phyloP scores from a whole-genome alignment of 2,888 invertebrate genomes.

The Anagyrus pseudococci region DNA sequence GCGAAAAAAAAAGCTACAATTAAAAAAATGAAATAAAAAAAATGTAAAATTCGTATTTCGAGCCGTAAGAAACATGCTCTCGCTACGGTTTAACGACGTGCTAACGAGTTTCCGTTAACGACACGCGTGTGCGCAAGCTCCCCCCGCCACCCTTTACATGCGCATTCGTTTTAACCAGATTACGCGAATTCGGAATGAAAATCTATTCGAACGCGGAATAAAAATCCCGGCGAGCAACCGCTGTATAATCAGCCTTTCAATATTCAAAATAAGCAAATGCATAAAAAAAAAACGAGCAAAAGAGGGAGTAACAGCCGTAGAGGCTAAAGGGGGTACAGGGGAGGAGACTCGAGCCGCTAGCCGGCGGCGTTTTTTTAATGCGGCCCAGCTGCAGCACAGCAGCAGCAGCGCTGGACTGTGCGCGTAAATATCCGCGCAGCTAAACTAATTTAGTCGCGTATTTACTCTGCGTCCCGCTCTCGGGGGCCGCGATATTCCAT shows the following conservation, averaged over 20 bases:
- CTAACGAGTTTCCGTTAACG: too few species aligned
- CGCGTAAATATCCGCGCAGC: conserved; percentile 42
- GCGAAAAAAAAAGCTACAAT: too few species aligned
- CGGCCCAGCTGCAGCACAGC: too few species aligned
- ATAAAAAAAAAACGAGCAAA: not conserved
- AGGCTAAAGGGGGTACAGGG: not conserved
- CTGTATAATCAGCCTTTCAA: too few species aligned
- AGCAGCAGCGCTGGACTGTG: not conserved
- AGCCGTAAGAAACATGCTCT: too few species aligned
- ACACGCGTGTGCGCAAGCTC: not conserved
- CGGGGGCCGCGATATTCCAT: conserved; percentile 47
- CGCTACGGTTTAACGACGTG: too few species aligned
- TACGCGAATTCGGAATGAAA: not conserved
- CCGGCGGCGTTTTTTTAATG: not conserved
- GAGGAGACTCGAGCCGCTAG: not conserved
- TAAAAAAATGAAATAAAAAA: too few species aligned
- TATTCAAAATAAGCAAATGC: too few species aligned
- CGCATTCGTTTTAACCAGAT: not conserved
- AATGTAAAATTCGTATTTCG: too few species aligned
- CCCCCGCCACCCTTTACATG: not conserved
- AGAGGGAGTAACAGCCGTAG: not conserved
- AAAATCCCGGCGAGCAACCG: too few species aligned
- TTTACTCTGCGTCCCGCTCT: conserved; percentile 5
- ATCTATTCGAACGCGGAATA: not conserved
- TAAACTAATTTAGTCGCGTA: conserved; percentile 42